Percentiles rank a stretch among this genome's conserved stretches.
These are phyloP conservation scores for Drosophila siamana DNA, from an alignment of 2,888 invertebrate genomes.

Conservation along the genomic window DNA sequence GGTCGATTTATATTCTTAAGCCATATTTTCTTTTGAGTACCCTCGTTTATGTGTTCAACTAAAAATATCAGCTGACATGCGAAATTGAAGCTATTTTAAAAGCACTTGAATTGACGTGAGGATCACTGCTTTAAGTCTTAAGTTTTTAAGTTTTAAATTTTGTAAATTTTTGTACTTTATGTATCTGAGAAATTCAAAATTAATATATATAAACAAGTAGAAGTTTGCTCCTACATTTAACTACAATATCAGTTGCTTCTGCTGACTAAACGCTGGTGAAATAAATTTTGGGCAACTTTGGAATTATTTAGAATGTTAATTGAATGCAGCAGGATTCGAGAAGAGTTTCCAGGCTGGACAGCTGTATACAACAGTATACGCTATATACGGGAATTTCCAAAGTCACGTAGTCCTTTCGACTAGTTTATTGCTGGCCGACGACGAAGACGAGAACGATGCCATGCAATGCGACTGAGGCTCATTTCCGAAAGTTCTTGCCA, in stretches of 20 bases:
- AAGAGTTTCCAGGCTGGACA: conserved; percentile 35
- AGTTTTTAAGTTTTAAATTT: no score
- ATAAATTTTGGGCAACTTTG: background rate
- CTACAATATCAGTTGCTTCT: background rate
- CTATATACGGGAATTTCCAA: background rate
- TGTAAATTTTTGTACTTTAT: no score
- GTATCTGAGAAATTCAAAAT: no score
- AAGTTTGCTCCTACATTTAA: no score
- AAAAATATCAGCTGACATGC: background rate
- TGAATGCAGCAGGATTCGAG: conserved; percentile 16
- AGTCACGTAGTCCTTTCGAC: conserved; percentile 50
- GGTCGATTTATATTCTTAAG: background rate
- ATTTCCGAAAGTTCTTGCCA: conserved; percentile 39
- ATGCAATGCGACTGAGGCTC: conserved; percentile 22
- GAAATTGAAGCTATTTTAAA: background rate
- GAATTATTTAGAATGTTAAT: conserved; percentile 19
- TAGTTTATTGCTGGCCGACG: conserved; percentile 45
- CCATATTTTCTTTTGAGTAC: background rate
- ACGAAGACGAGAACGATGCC: conserved; percentile 11
- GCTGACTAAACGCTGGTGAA: background rate
- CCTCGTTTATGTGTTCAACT: background rate
- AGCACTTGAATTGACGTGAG: no score
- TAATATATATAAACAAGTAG: no score
- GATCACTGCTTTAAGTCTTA: no score
- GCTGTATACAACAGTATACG: conserved; percentile 6